Conservation (phyloP, 2,888 invertebrate species). For the Ypsolopha sequella region DNA sequence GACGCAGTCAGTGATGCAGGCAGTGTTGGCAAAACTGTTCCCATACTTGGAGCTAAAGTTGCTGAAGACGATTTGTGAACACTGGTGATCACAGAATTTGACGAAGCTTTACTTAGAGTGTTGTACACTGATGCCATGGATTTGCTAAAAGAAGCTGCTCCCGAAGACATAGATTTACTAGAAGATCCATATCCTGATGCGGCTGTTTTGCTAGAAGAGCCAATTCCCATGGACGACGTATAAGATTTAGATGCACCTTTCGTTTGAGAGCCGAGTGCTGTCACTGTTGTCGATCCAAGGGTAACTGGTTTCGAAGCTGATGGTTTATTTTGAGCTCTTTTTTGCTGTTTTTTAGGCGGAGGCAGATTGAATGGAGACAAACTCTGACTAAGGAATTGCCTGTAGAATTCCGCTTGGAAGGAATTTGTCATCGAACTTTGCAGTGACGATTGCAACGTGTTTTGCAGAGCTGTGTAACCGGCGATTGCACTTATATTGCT, state of each 20-base stretch:
- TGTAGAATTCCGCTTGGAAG: constrained; percentile 57
- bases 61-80: constrained; percentile 32
- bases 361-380: constrained; percentile 34
- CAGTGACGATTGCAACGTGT: constrained; percentile 32
- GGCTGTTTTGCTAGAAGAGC: background rate
- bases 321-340: constrained; percentile 40
- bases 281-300: constrained; percentile 13
- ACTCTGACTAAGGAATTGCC: constrained; percentile 44
- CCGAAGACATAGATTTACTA: background rate
- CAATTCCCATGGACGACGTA: background rate
- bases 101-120: background rate
- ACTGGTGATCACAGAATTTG: constrained; percentile 7
- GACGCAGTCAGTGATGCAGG: constrained; percentile 49
- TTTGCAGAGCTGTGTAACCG: constrained; percentile 40
- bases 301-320: background rate
- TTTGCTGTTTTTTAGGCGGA: constrained; percentile 48
- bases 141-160: background rate
- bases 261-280: background rate
- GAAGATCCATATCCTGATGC: background rate
- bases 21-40: constrained; percentile 42
- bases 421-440: constrained; percentile 24
- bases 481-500: constrained; percentile 47
- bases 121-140: background rate
- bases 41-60: constrained; percentile 45
- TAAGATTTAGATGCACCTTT: background rate